Base-by-base conservation (phyloP, 1,140 invertebrate genomes). In the Drosophila chauvacae region DNA sequence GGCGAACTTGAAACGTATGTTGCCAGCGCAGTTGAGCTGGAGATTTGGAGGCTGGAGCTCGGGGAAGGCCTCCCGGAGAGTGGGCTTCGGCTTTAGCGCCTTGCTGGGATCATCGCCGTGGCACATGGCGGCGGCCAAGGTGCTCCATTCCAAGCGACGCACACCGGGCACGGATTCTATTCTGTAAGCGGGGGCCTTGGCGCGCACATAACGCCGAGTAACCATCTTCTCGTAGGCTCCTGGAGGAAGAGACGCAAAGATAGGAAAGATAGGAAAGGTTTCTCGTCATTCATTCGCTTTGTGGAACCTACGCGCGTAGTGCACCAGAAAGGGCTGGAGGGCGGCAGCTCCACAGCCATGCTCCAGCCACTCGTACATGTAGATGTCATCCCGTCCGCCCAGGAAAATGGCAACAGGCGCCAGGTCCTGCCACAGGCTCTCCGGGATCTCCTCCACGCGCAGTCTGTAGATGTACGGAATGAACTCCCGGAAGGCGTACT, bases 401-500 rank as follows among this genome's bases (percentile, higher is more conserved):
- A 93, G 42, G 45, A 88, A 93, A 18, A 88, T 77, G 28, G 92
- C 91, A 53, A 80, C 72, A n/a, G 77, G 61, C 10, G 82, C 57
- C 58, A 92, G 60, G 48, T 92, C 81, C 28, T 74, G 69, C 78
- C 83, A 86, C 7, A 92, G 60, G 20, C 70, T 77, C 5, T 90
- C 90, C 1, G 90, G 88, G 7, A 92, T 68, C 45, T 74, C 60
- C 18, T 77, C 66, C 0, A 61, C 63, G 23, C 81, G 75, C 10
- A 93, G 56, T 53, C 91, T 90, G 42, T 92, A 90, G n/a, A 91
- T 83, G 48, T 82, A 93, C 1, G 91, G 90, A 47, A 91, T 91
- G 41, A 92, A 88, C 62, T 93, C 92, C 1, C 92, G 87, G 30
- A 93, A 92, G 7, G 92, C 91, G 59, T 81, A 92, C 60, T 92